Base-by-base conservation (phyloP, 2,797 vertebrate genomes). In the Menidia menidia region DNA sequence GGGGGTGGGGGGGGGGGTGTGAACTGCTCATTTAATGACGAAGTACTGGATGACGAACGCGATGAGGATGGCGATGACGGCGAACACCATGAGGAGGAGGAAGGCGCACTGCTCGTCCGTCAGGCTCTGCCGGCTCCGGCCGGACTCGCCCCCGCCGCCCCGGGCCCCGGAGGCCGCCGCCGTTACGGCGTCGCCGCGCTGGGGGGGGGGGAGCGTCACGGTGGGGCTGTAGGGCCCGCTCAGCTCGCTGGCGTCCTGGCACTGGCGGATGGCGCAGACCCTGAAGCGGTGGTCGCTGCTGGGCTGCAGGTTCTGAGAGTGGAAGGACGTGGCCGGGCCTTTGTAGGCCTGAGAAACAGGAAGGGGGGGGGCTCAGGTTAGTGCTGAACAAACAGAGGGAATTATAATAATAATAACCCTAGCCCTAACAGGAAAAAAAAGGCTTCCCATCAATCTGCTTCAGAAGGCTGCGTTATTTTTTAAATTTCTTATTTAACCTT, bases 11-110 rank as follows among this genome's bases (percentile, higher is more conserved):
- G n/a, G n/a, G n/a, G n/a, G n/a, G n/a, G n/a, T 77, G 70, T 76
- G 44, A 52, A 81, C 84, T 68, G 85, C 80, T 99, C 95, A 99
- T 93, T 97, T 98, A 86, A 99, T 99, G 90, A 98, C 96, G 57
- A 98, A 98, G 94, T 99, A 98, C 94, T 98, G 97, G 92, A 98
- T 98, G 89, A 97, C 93, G 77, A 99, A 97, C 86, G 98, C 97
- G 78, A 98, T 98, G 90, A 98, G 94, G 89, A 99, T 98, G 93
- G 97, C 98, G 78, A 97, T 97, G 87, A 96, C 89, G 61, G 97
- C 97, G 19, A 99, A 98, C 32, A 97, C 93, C 92, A 95, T 96
- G 78, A 99, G 96, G 92, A 99, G 96, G 90, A 99, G 94, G 48
- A 97, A 96, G 4, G 98, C 97, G 43, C 97, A 98, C 94, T 97